Base-by-base conservation (phyloP, 1,140 invertebrate species). In the Drosophila sp. region DNA sequence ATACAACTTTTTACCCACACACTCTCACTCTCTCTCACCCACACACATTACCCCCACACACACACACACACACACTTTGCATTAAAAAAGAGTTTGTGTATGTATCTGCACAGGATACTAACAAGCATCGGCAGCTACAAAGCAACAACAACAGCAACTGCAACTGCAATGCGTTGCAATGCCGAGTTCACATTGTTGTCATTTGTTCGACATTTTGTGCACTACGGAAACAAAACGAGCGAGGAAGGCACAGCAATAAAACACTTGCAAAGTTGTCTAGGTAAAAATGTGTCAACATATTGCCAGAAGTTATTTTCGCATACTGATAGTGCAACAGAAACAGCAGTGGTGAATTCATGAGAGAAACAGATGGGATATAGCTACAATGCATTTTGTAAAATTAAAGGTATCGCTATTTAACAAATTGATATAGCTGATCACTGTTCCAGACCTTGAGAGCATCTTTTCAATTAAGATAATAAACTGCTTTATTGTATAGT, bases 1-100 rank as follows among this genome's bases (percentile, higher is more conserved):
- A 67, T 38, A 61, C 34, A 54, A 75, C 46, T 75, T 67, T 71
- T 70, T 62, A 56, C 41, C 40, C 61, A 16, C 38, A 62, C 50
- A 65, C n/a, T n/a, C n/a, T n/a, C n/a, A n/a, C n/a, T n/a, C n/a
- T n/a, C n/a, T n/a, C n/a, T n/a, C 51, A 64, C 18, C 34, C 25
- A 57, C 50, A 65, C 32, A 51, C 34, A 36, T 70, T 62, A 56
- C 41, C 40, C 61, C 13, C 38, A 62, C 61, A 16, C 38, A 62
- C 50, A 65, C 51, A 64, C 18, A 38, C 25, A 57, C 50, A 65
- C 32, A 51, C 34, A 36, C n/a, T n/a, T n/a, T n/a, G n/a, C n/a
- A n/a, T n/a, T 14, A n/a, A n/a, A 25, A 54, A 16, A 32, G 5
- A 27, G 13, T 27, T 1, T 13, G 38, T 9, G 38, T 27, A n/a